Conservation (phyloP, 2,113 vertebrate species). For the Pygoscelis adeliae region DNA sequence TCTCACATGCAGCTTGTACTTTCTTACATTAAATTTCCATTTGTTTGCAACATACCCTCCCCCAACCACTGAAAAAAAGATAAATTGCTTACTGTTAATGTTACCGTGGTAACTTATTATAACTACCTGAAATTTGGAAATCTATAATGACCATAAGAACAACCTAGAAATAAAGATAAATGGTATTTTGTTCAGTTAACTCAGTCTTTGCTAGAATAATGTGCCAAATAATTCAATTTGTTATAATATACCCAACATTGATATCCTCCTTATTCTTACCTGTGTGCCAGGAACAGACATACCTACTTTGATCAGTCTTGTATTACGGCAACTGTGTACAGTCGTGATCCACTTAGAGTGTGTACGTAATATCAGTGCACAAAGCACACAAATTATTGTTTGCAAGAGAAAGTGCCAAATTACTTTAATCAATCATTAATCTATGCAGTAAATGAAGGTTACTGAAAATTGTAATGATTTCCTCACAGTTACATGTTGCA, state of each 20-base stretch:
- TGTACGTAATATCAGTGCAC: fast-evolving
- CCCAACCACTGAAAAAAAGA: background rate
- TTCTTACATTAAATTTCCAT: background rate
- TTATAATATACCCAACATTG: background rate
- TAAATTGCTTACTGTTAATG: background rate
- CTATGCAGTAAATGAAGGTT: background rate
- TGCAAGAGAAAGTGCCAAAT: background rate
- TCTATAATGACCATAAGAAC: background rate
- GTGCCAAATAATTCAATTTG: slow-evolving; percentile 3
- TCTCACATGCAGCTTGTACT: background rate
- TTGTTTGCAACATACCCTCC: background rate
- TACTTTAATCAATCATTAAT: background rate
- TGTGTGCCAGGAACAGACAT: background rate
- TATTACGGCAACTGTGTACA: background rate
- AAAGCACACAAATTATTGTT: background rate
- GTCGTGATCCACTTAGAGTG: background rate
- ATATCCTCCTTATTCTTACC: background rate
- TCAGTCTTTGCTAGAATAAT: background rate
- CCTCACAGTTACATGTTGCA: background rate
- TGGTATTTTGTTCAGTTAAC: background rate
- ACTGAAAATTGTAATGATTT: background rate
- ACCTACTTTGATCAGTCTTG: background rate
- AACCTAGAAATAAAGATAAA: background rate
- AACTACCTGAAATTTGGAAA: slow-evolving; percentile 24
- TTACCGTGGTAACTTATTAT: background rate